Evolutionary conservation across 2,797 vertebrate genomes (phyloP), one percentile per base, ranked within the genome.

Genomic region (Apogon talboti): DNA sequence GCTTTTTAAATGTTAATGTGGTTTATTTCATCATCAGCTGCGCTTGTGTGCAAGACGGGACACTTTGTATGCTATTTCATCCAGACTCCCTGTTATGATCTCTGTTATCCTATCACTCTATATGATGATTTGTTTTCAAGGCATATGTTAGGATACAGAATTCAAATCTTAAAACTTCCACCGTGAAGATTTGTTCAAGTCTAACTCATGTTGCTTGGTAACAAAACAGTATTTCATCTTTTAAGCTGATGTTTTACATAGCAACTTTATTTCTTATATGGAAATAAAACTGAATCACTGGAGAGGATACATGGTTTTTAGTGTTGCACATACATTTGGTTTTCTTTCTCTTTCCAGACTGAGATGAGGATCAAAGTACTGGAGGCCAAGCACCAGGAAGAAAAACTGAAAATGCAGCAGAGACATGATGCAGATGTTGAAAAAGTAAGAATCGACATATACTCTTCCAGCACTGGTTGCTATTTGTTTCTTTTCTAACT

Each of bases 301-400:
- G 40, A 56, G 18, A 14, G 42, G 53, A 35, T 57, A 16, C 56
- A 49, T 16, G 21, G 19, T 47, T 47, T 47, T 21, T 21, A 14
- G 15, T 41, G 14, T 40, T 55, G 16, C 37, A 46, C 11, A 18
- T 43, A 75, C 40, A 21, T 63, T 40, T 67, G 30, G 7, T 49
- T 73, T 76, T 35, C 4, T 71, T 0, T 62, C 28, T 81, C 30
- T 82, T 70, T 91, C 56, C 90, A 98, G 96, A 77, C 92, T 57
- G 95, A 96, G 57, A 89, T 96, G 90, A 96, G 93, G 92, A 88
- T 93, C 81, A 98, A 95, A 91, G 89, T 96, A 48, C 84, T 94
- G 78, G 96, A 98, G 92, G 94, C 95, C 53, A 95, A 92, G 82
- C 95, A 95, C 89, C 95, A 98, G 65, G 98, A 99, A 87, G 97